Percentiles rank a stretch among this genome's conserved stretches.
Evolutionary conservation across 1,140 invertebrate species (phyloP).

Genomic region (Lanistes nyassanus): DNA sequence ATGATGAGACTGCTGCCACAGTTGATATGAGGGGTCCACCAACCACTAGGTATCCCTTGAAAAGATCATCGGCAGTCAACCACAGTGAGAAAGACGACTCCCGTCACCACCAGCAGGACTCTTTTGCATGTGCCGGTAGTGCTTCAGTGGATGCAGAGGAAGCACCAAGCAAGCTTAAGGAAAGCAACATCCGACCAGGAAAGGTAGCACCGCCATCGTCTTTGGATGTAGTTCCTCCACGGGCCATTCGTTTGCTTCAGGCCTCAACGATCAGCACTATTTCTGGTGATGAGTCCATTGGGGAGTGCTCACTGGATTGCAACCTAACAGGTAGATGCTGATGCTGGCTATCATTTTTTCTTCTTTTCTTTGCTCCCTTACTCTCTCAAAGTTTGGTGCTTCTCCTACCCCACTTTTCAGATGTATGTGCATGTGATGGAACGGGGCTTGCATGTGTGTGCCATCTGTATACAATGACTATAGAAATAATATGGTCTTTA

Average conservation of each 20-base stretch:
- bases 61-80: too few species aligned
- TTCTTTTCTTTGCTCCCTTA: neutral
- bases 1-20: neutral
- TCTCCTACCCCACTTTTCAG: neutral
- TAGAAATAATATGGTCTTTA: too few species aligned
- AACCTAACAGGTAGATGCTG: conserved; percentile 44
- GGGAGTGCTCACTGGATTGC: conserved; percentile 49
- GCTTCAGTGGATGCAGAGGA: too few species aligned
- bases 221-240: conserved; percentile 33
- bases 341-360: neutral
- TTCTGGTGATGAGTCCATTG: conserved; percentile 48
- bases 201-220: conserved; percentile 37
- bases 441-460: too few species aligned
- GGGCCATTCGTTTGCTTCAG: conserved; percentile 27
- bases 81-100: too few species aligned
- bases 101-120: too few species aligned
- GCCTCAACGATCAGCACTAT: conserved; percentile 34
- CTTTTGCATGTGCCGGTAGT: too few species aligned
- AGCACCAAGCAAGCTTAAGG: neutral
- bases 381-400: neutral
- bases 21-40: too few species aligned
- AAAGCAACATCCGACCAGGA: neutral
- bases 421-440: too few species aligned
- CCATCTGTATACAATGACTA: too few species aligned
- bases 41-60: too few species aligned